A percentile compares a stretch with the other conserved stretches of the same genome.
Conservation (phyloP, 1,140 invertebrate genomes). For the Lysiphlebus fabarum region DNA sequence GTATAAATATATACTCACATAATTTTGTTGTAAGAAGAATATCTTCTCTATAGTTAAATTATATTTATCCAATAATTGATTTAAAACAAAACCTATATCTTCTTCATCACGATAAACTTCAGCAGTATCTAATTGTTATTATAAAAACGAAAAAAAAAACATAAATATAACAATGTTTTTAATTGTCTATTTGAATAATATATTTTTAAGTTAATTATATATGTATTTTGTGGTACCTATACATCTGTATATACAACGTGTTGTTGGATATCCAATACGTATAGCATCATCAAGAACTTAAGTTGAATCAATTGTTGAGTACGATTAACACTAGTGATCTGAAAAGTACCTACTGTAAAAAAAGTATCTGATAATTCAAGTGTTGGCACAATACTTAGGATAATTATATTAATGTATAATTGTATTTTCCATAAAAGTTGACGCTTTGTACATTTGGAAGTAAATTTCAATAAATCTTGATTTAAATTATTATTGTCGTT, state of each 20-base stretch:
- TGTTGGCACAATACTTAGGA: too few species aligned
- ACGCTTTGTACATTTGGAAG: too few species aligned
- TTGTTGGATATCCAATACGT: slow-evolving; percentile 57
- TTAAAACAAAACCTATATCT: slow-evolving; percentile 64
- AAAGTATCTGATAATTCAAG: too few species aligned
- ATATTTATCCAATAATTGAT: slow-evolving; percentile 61
- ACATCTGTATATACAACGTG: too few species aligned
- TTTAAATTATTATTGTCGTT: too few species aligned
- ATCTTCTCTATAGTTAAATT: slow-evolving; percentile 65
- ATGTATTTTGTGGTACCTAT: slow-evolving; percentile 58
- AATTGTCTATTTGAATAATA: too few species aligned
- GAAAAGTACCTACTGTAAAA: slow-evolving; percentile 59
- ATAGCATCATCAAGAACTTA: slow-evolving; percentile 57
- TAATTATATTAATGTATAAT: too few species aligned
- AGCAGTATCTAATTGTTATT: slow-evolving; percentile 74
- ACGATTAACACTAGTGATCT: slow-evolving; percentile 45
- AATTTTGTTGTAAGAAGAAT: slow-evolving; percentile 78
- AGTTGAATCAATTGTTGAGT: too few species aligned
- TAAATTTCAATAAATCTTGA: too few species aligned
- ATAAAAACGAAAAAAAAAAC: too few species aligned
- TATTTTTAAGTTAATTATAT: neutral
- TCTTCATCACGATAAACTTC: slow-evolving; percentile 71
- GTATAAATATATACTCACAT: slow-evolving; percentile 53
- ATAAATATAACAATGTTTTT: too few species aligned
- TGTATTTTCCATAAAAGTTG: too few species aligned